Evolutionary conservation across 2,113 vertebrate genomes (phyloP).

Genomic region (Strigops habroptila): DNA sequence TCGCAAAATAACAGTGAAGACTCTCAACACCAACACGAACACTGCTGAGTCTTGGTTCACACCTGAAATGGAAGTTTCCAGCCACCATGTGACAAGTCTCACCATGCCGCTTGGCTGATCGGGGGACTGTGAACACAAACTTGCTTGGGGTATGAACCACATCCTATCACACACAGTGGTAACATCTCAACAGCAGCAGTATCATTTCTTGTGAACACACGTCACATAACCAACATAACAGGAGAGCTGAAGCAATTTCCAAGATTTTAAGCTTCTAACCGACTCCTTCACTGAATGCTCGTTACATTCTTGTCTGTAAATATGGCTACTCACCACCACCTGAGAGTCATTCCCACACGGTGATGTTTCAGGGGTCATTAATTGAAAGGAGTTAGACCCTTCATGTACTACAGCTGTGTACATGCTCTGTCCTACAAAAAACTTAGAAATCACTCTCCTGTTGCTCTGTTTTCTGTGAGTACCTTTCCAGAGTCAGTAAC

Average conservation of each 20-base stretch:
- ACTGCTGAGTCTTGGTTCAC: not conserved
- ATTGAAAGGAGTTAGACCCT: not conserved
- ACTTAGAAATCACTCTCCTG: not conserved
- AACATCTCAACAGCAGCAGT: not conserved
- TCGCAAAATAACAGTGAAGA: not conserved
- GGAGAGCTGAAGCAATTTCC: not conserved
- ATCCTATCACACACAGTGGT: not conserved
- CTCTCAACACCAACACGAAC: not conserved
- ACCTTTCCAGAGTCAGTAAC: not conserved
- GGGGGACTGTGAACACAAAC: not conserved
- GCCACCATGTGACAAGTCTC: not conserved
- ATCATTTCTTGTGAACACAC: not conserved
- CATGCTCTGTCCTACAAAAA: not conserved
- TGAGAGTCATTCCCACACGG: not conserved
- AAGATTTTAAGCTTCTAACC: not conserved
- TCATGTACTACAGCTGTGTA: not conserved
- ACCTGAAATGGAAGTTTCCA: not conserved
- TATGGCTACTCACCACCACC: not conserved
- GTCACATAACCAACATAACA: fast-evolving
- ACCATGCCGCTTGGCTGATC: fast-evolving
- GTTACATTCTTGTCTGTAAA: not conserved
- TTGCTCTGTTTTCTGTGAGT: not conserved
- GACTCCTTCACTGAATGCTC: not conserved
- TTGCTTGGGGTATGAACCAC: not conserved
- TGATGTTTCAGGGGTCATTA: not conserved